Conservation (phyloP, 1,140 invertebrate species). For the Zaprionus capensis region DNA sequence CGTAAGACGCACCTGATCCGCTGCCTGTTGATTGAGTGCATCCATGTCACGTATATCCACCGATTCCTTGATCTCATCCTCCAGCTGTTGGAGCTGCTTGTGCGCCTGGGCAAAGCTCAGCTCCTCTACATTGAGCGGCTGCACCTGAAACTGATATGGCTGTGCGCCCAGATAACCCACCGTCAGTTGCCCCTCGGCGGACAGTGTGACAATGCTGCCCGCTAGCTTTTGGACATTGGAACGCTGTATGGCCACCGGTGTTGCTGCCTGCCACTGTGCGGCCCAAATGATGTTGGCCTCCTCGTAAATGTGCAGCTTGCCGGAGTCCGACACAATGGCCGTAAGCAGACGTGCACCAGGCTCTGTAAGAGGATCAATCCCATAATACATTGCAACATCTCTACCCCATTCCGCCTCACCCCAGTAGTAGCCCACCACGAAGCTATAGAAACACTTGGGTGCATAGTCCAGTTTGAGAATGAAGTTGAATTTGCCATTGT, state of each 20-base stretch:
- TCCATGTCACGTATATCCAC: slow-evolving; percentile 78
- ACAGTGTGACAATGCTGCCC: slow-evolving; percentile 73
- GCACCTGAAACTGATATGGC: slow-evolving; percentile 78
- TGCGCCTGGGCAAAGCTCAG: slow-evolving; percentile 75
- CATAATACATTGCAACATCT: accelerated
- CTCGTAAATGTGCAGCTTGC: slow-evolving; percentile 89
- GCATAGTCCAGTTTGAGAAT: slow-evolving; percentile 81
- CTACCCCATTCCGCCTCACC: slow-evolving; percentile 52
- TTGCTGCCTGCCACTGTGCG: slow-evolving; percentile 85
- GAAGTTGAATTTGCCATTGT: slow-evolving; percentile 77
- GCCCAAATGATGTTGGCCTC: slow-evolving; percentile 90
- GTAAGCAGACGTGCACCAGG: slow-evolving; percentile 86
- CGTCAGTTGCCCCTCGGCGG: slow-evolving; percentile 61
- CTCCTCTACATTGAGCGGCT: slow-evolving; percentile 69
- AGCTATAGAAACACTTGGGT: slow-evolving; percentile 78
- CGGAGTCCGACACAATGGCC: slow-evolving; percentile 86
- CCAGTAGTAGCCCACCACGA: slow-evolving; percentile 81
- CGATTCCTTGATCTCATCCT: slow-evolving; percentile 82
- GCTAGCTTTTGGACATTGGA: slow-evolving; percentile 74
- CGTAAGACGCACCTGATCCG: slow-evolving; percentile 68
- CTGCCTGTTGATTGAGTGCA: slow-evolving; percentile 70
- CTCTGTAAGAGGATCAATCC: slow-evolving; percentile 73
- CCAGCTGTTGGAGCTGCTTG: slow-evolving; percentile 78
- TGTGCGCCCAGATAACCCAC: slow-evolving; percentile 81
- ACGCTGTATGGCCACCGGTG: slow-evolving; percentile 77